Evolutionary conservation across 2,888 invertebrate genomes (phyloP).

Genomic region (Prostheceraeus crozeri): DNA sequence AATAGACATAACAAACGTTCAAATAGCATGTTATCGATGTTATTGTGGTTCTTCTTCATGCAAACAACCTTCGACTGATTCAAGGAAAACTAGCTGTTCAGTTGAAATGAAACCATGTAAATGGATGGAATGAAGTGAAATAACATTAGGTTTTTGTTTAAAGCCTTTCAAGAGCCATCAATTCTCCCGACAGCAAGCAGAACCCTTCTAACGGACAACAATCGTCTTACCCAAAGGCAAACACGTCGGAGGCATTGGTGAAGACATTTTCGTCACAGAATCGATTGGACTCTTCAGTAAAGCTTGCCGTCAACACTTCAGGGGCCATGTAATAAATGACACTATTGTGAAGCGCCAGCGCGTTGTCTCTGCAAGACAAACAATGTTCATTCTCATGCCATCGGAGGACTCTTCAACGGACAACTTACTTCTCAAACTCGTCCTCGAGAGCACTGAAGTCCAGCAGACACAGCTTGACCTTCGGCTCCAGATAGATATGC

Average conservation of each 20-base stretch:
- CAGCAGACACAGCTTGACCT: slow-evolving; percentile 57
- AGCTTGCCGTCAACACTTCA: slow-evolving; percentile 45
- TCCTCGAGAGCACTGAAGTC: slow-evolving; percentile 51
- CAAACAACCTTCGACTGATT: no score
- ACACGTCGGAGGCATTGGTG: slow-evolving; percentile 33
- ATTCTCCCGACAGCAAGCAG: no score
- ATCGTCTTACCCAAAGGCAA: slow-evolving; percentile 38
- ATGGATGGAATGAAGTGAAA: no score
- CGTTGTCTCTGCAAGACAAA: slow-evolving; percentile 44
- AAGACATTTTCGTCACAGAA: slow-evolving; percentile 40
- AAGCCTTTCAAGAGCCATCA: no score
- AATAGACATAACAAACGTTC: no score
- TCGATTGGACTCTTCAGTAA: background rate
- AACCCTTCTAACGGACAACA: no score
- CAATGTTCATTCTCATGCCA: background rate
- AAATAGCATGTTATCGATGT: no score
- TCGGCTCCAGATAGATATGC: slow-evolving; percentile 57
- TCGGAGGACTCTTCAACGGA: background rate
- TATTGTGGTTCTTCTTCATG: no score
- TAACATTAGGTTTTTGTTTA: no score
- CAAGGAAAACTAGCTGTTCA: no score
- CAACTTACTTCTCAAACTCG: slow-evolving; percentile 36
- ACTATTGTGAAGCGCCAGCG: slow-evolving; percentile 51
- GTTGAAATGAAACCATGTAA: no score
- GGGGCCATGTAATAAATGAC: slow-evolving; percentile 51